phyloP scores from a whole-genome alignment of 2,888 invertebrate genomes.

The Neoscelio sp. region DNA sequence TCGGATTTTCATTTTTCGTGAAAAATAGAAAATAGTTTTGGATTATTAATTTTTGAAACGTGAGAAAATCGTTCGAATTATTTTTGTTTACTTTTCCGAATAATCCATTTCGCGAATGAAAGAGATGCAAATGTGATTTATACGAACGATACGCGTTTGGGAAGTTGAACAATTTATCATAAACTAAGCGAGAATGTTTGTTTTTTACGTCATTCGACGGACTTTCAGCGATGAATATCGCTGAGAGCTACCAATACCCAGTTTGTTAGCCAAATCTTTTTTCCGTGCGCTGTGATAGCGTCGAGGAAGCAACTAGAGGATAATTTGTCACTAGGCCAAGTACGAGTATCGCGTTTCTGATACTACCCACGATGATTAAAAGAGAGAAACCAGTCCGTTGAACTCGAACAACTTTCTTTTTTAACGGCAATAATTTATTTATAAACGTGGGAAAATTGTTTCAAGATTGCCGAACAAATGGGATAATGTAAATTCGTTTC shows the following conservation, averaged over 20 bases:
- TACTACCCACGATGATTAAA: constrained; percentile 5
- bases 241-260: neutral
- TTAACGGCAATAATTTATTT: neutral
- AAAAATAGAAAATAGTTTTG: no score
- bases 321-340: constrained; percentile 34
- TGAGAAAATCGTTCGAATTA: no score
- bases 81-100: no score
- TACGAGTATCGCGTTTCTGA: constrained; percentile 19
- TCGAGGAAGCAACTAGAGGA: constrained; percentile 20
- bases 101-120: no score
- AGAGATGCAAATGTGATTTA: no score
- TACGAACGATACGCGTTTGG: neutral
- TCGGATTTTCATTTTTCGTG: no score
- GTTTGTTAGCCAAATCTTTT: neutral
- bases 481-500: no score
- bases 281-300: neutral
- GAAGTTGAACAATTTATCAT: neutral
- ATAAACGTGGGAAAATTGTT: constrained; percentile 17
- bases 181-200: neutral
- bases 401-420: neutral
- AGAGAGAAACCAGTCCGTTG: constrained; percentile 18
- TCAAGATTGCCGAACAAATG: neutral
- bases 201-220: neutral
- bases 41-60: no score
- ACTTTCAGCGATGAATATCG: constrained; percentile 2